Evolutionary conservation across 64 coral and sea anemone genomes (phyloP), one percentile per base, ranked within the genome.

Genomic region (Pachyseris speciosa): DNA sequence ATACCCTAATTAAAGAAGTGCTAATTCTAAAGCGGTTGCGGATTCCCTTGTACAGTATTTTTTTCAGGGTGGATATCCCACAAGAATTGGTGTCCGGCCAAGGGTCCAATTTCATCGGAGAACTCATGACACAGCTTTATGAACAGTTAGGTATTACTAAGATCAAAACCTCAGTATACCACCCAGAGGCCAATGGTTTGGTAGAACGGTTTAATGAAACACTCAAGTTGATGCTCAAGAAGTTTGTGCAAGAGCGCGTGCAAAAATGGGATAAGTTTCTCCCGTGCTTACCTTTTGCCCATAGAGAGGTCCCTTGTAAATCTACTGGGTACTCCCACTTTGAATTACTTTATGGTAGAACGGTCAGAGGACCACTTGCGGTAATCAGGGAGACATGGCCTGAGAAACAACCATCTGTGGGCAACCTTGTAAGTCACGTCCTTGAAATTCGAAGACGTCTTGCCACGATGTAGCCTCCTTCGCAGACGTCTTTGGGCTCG

Each of bases 171-270:
- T 86, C 93, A 0, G 1, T 33, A 71, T 95, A 90, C 44, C 86
- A 94, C 60, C 93, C 93, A 2, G 22, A 84, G 28, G 34, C 30
- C 15, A 90, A 94, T 40, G 93, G 93, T 8, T 47, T 84, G 7
- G 80, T 85, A 9, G 70, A 92, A 57, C 49, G 81, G 13, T 94
- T 94, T 52, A 94, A 90, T 38, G 86, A 71, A n/a, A 95, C 93
- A 5, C 25, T 90, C 0, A 84, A 85, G 32, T 24, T 6, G 37
- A 91, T 71, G 38, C 53, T 90, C 1, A 48, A 55, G 12, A 86
- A 85, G 41, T 65, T 94, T 45, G 42, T 86, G 1, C 2, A 17
- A 8, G 63, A 87, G 19, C 5, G 64, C 5, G 20, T 39, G 2
- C 20, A 70, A 17, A 48, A 67, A 17, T 95, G 87, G 87, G 59